phyloP scores from a whole-genome alignment of 2,797 vertebrate genomes.

The Pempheris klunzingeri region DNA sequence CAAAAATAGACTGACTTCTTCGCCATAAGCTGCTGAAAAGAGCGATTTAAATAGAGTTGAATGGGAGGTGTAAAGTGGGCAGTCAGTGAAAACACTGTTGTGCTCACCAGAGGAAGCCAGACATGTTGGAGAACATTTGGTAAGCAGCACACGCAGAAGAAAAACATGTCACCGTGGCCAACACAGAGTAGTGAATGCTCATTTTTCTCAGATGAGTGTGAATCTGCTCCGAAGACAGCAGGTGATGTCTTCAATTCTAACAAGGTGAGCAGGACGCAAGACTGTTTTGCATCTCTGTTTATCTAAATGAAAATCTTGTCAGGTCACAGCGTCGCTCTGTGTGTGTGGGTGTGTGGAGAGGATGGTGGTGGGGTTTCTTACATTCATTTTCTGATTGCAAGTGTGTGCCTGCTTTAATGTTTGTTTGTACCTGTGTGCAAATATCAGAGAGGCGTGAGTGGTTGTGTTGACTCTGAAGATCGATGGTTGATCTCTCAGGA shows the following conservation, averaged over 20 bases:
- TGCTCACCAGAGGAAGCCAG: constrained; percentile 71
- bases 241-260: constrained; percentile 45
- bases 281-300: constrained; percentile 52
- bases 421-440: constrained; percentile 70
- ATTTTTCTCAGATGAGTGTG: constrained; percentile 38
- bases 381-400: constrained; percentile 14
- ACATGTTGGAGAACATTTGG: constrained; percentile 78
- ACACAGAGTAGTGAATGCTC: constrained; percentile 52
- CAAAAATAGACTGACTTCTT: constrained; percentile 58
- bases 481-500: constrained; percentile 70
- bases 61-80: constrained; percentile 80
- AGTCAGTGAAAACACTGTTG: constrained; percentile 63
- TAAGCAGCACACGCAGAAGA: constrained; percentile 51
- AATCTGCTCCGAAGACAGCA: constrained; percentile 34
- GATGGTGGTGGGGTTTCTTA: constrained; percentile 10
- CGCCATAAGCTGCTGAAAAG: constrained; percentile 62
- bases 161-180: constrained; percentile 47
- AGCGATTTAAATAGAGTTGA: constrained; percentile 69
- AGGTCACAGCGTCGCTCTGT: constrained; percentile 40
- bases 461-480: constrained; percentile 73
- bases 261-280: constrained; percentile 46
- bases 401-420: constrained; percentile 57
- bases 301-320: constrained; percentile 50
- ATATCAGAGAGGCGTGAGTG: constrained; percentile 68
- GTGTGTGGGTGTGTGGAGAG: neutral